Percentiles rank a stretch among this genome's conserved stretches.
Conservation (phyloP, 1,140 invertebrate species). For the Onthophagus taurus region DNA sequence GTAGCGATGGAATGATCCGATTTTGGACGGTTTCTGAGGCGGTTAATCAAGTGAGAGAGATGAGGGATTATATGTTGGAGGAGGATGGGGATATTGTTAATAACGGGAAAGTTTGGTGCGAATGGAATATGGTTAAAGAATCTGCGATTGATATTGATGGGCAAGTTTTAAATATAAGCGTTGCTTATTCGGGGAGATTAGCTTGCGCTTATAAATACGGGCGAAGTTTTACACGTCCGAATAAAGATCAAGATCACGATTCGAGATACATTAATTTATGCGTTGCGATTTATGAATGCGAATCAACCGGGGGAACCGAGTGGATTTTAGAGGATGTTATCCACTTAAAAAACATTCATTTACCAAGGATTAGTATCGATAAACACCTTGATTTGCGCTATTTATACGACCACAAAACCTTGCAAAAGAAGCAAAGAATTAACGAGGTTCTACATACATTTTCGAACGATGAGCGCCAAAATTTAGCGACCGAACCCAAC, state of each 20-base stretch:
- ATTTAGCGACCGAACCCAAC: constrained; percentile 44
- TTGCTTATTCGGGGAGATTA: constrained; percentile 93
- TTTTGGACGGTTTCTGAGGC: constrained; percentile 39
- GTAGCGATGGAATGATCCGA: constrained; percentile 70
- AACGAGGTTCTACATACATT: constrained; percentile 58
- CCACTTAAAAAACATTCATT: constrained; percentile 76
- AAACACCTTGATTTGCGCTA: constrained; percentile 72
- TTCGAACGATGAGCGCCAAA: constrained; percentile 44
- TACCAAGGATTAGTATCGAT: constrained; percentile 71
- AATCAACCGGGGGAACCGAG: constrained; percentile 94
- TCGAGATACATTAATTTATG: constrained; percentile 86
- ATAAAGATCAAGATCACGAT: constrained; percentile 60
- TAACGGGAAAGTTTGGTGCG: constrained; percentile 36
- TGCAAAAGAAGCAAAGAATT: constrained; percentile 67
- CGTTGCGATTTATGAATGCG: constrained; percentile 98
- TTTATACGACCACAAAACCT: constrained; percentile 68
- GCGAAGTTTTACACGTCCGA: constrained; percentile 71
- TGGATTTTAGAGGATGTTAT: constrained; percentile 99
- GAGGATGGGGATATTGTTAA: constrained; percentile 47
- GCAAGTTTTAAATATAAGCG: constrained; percentile 86
- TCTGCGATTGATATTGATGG: constrained; percentile 71
- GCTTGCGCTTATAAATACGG: constrained; percentile 94
- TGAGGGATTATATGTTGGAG: constrained; percentile 25
- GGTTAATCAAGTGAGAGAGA: constrained; percentile 21
- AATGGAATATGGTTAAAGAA: constrained; percentile 39